Evolutionary conservation across 2,797 vertebrate species (phyloP), one percentile per base, ranked within the genome.

Genomic region (Pipistrellus kuhlii): DNA sequence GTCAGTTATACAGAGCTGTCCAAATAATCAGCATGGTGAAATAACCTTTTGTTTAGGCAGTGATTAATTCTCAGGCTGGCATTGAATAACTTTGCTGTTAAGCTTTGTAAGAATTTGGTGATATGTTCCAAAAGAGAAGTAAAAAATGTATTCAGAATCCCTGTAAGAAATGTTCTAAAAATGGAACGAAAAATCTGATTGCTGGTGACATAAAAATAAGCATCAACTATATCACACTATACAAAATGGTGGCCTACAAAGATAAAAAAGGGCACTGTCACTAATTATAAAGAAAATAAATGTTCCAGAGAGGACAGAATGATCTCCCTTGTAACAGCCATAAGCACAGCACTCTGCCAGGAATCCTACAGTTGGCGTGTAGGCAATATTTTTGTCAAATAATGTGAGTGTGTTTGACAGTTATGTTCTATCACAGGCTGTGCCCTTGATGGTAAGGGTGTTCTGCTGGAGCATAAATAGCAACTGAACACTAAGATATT

Each of bases 111-210:
- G 46, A 95, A 93, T 35, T 68, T 75, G 32, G 57, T 84, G 38
- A 76, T 41, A 73, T 68, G 32, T 94, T 71, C 30, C 84, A 89
- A 93, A 78, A 32, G 27, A 72, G 21, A 77, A 38, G 10, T 82
- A 2, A 59, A 68, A 81, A 72, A 94, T 2, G 30, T 30, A 62
- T 73, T 82, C 85, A 88, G 53, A 90, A 88, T 30, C 27, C 71
- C 69, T 88, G 21, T 32, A 85, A 91, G 78, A 73, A 35, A 69
- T 5, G 5, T 86, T 91, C 87, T 95, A 94, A 86, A 97, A 96
- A 46, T 66, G 44, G 32, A 91, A 95, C 57, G 48, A 93, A 90
- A 95, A 88, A 51, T 80, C 38, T 78, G 30, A 90, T 68, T 73
- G 78, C 44, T 69, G 66, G 91, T 2, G 17, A 93, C 46, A 83